Evolutionary conservation across 2,113 vertebrate genomes (phyloP).

Genomic region (Todiramphus chloris): DNA sequence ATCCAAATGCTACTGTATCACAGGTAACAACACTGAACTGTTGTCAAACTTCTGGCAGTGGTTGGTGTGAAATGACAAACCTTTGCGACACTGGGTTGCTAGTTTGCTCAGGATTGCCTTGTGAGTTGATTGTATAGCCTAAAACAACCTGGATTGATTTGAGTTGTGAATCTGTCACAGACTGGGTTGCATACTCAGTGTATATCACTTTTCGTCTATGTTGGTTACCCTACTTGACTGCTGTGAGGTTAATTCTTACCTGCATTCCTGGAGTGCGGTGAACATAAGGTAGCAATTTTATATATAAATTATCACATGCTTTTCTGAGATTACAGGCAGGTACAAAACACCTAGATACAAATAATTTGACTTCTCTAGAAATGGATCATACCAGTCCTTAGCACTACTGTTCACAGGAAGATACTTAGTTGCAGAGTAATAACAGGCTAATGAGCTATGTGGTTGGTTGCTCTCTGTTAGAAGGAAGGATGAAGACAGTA

Average conservation of each 20-base stretch:
- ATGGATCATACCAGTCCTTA: not conserved
- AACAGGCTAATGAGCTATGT: not conserved
- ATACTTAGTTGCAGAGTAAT: not conserved
- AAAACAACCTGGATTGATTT: not conserved
- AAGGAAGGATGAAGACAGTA: not conserved
- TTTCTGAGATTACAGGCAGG: not conserved
- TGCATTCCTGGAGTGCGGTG: not conserved
- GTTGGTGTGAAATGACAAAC: not conserved
- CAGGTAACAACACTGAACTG: not conserved
- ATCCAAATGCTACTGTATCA: not conserved
- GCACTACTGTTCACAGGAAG: accelerated
- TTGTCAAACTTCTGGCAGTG: not conserved
- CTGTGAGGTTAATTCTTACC: not conserved
- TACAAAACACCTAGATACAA: not conserved
- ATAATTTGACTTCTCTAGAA: not conserved
- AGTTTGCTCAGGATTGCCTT: not conserved
- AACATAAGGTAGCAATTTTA: not conserved
- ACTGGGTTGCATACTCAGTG: not conserved
- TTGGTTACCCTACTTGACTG: not conserved
- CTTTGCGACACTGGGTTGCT: not conserved
- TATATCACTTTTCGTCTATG: not conserved
- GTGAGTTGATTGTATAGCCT: not conserved
- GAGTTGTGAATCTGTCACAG: not conserved
- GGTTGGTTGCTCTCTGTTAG: not conserved
- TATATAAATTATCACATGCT: not conserved